Conservation (phyloP, 2,113 vertebrate genomes). For the Trinectes maculatus region DNA sequence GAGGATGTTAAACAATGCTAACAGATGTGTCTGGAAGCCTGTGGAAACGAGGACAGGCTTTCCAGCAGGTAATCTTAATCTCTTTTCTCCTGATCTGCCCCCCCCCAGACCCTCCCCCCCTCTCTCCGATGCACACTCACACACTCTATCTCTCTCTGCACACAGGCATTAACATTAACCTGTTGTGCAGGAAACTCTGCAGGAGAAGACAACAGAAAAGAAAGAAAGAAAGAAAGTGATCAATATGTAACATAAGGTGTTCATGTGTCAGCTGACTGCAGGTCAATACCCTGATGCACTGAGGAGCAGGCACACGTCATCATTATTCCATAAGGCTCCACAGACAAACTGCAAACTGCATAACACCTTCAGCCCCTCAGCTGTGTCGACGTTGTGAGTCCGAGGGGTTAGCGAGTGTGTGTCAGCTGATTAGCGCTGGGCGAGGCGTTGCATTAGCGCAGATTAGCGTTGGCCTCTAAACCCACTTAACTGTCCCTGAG, state of each 20-base stretch:
- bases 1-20: conserved; percentile 70
- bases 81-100: conserved; percentile 33
- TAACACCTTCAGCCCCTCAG: conserved; percentile 15
- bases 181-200: conserved; percentile 50
- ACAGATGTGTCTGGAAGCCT: conserved; percentile 70
- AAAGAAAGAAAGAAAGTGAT: conserved; percentile 49
- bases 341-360: conserved; percentile 34
- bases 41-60: conserved; percentile 72
- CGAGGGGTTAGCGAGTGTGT: conserved; percentile 50
- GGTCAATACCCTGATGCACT: conserved; percentile 59
- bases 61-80: conserved; percentile 76
- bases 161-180: conserved; percentile 52
- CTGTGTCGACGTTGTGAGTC: conserved; percentile 57
- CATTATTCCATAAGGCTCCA: conserved; percentile 64
- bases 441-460: conserved; percentile 52
- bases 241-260: conserved; percentile 52
- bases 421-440: conserved; percentile 63
- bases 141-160: conserved; percentile 18
- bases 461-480: conserved; percentile 66
- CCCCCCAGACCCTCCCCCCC: background rate
- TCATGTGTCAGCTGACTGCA: conserved; percentile 56
- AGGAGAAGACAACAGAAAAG: too few species aligned
- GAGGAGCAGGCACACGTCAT: conserved; percentile 50
- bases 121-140: conserved; percentile 5
- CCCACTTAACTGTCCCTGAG: conserved; percentile 27